Conservation (phyloP, 2,797 vertebrate genomes). For the Ctenosaura bakeri region DNA sequence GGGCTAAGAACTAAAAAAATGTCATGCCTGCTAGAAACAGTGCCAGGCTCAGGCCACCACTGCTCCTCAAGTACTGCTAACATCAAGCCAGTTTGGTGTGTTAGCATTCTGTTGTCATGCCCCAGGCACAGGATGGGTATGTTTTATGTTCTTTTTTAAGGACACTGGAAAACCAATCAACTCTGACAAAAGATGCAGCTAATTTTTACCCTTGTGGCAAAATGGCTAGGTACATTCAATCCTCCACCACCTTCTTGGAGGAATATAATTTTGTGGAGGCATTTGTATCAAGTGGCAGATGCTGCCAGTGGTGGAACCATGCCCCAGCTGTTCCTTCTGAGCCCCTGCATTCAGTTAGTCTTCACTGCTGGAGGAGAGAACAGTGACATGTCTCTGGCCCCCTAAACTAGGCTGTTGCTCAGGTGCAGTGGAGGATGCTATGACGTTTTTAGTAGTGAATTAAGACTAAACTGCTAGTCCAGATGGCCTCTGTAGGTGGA, state of each 20-base stretch:
- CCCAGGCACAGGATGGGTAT: neutral
- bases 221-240: slow-evolving; percentile 21
- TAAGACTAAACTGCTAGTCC: no score
- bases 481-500: no score
- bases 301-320: no score
- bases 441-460: no score
- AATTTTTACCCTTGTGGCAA: neutral
- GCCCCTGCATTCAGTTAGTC: no score
- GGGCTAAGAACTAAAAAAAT: neutral
- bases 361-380: no score
- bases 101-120: neutral
- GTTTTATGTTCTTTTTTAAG: neutral
- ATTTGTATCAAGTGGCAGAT: neutral
- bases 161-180: neutral
- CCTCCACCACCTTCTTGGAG: slow-evolving; percentile 3
- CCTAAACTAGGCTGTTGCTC: no score
- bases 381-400: no score
- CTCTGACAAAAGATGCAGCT: neutral
- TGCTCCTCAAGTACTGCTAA: neutral
- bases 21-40: neutral
- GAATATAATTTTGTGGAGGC: neutral
- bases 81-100: neutral
- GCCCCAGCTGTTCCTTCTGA: no score
- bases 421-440: no score
- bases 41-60: neutral